Percentiles rank a stretch among this genome's conserved stretches.
These are phyloP conservation scores for Aphis craccivora DNA, from an alignment of 1,140 invertebrate species.

Conservation along the genomic window DNA sequence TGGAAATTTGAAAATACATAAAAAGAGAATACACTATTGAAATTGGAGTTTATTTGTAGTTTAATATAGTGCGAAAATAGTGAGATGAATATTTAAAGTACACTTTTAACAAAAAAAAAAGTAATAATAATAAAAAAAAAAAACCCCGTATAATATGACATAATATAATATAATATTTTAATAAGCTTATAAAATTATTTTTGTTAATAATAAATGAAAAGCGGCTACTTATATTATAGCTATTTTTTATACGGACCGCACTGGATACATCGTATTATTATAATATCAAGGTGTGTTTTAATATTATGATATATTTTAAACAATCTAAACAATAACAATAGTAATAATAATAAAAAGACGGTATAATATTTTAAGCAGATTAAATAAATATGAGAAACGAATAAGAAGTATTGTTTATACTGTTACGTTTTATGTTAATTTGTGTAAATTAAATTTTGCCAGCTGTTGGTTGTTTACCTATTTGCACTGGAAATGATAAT, in stretches of 20 bases:
- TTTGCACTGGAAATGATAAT: background rate
- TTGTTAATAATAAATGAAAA: background rate
- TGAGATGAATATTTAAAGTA: background rate
- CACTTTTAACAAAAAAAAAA: background rate
- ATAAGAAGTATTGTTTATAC: background rate
- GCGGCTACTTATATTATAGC: background rate
- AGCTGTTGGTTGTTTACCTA: constrained; percentile 29
- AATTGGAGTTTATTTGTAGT: background rate
- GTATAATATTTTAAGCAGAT: constrained; percentile 18
- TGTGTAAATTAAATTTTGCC: constrained; percentile 27
- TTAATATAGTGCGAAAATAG: background rate
- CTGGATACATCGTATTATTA: background rate
- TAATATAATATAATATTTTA: background rate
- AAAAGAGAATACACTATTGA: background rate
- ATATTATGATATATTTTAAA: background rate
- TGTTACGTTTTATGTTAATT: constrained; percentile 36
- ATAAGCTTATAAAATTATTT: background rate
- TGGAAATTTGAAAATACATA: constrained; percentile 7
- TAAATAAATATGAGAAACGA: background rate
- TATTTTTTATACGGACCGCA: background rate
- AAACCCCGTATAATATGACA: background rate
- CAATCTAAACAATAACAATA: background rate
- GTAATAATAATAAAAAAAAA: no score
- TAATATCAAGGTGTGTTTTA: background rate
- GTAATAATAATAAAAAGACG: background rate